A percentile compares a stretch with the other conserved stretches of the same genome.
phyloP scores from a whole-genome alignment of 2,113 vertebrate species.

The Lasiurus borealis region DNA sequence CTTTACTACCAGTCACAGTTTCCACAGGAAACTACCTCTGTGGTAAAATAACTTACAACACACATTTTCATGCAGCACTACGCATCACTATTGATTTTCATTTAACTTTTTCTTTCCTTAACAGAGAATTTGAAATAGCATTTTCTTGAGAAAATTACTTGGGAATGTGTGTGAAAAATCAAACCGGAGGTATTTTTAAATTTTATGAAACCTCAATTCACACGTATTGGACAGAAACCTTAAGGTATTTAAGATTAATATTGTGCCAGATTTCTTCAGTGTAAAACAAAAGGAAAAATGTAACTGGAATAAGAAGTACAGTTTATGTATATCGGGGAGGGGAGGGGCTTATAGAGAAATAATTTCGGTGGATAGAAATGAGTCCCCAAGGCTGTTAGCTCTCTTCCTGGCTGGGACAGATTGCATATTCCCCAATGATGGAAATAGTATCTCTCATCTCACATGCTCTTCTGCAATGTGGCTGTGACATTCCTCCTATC shows the following conservation, averaged over 20 bases:
- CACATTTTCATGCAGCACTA: slow-evolving; percentile 30
- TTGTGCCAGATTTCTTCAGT: slow-evolving; percentile 33
- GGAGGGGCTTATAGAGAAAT: not conserved
- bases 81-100: slow-evolving; percentile 72
- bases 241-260: slow-evolving; percentile 23
- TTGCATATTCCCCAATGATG: not conserved
- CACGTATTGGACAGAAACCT: slow-evolving; percentile 29
- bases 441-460: not conserved
- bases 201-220: slow-evolving; percentile 55
- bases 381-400: not conserved
- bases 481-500: not conserved
- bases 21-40: slow-evolving; percentile 76
- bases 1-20: slow-evolving; percentile 67
- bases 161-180: slow-evolving; percentile 48
- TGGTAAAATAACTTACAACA: slow-evolving; percentile 67
- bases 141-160: slow-evolving; percentile 70
- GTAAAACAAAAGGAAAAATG: slow-evolving; percentile 52
- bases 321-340: not conserved
- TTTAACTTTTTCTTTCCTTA: slow-evolving; percentile 34
- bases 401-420: not conserved
- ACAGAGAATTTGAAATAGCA: slow-evolving; percentile 54
- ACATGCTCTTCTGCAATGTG: not conserved
- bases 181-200: slow-evolving; percentile 58
- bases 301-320: slow-evolving; percentile 6
- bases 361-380: slow-evolving; percentile 25